Evolutionary conservation across 2,888 invertebrate species (phyloP).

Genomic region (Marronus borbonicus): DNA sequence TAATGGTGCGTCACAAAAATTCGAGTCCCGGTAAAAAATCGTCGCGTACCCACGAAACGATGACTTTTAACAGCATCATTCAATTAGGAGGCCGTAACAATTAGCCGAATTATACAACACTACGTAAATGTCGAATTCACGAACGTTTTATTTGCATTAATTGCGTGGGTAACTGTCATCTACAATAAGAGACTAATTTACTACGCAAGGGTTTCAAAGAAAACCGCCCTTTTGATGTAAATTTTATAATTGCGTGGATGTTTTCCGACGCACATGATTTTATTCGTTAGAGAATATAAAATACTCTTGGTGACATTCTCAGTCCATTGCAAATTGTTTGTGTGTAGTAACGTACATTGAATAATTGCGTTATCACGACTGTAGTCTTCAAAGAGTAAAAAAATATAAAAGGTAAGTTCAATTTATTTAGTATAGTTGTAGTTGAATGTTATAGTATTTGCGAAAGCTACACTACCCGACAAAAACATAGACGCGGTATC

Average conservation of each 20-base stretch:
- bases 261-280: neutral
- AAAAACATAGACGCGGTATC: too few species aligned
- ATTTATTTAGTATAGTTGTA: too few species aligned
- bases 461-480: too few species aligned
- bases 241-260: constrained; percentile 14
- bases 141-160: constrained; percentile 6
- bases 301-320: neutral
- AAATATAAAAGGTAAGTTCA: too few species aligned
- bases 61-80: neutral
- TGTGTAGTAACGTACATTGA: too few species aligned
- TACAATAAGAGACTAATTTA: constrained; percentile 10
- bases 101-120: neutral
- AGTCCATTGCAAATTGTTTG: neutral
- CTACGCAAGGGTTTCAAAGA: constrained; percentile 21
- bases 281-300: neutral
- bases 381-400: too few species aligned
- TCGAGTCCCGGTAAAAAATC: neutral
- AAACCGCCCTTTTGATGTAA: constrained; percentile 24
- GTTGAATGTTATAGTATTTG: too few species aligned
- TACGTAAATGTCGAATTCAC: neutral
- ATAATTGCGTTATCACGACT: too few species aligned
- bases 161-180: constrained; percentile 12
- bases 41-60: neutral
- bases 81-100: neutral
- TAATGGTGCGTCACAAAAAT: constrained; percentile 37